phyloP scores from a whole-genome alignment of 1,140 invertebrate species.

The Drosophila orena region DNA sequence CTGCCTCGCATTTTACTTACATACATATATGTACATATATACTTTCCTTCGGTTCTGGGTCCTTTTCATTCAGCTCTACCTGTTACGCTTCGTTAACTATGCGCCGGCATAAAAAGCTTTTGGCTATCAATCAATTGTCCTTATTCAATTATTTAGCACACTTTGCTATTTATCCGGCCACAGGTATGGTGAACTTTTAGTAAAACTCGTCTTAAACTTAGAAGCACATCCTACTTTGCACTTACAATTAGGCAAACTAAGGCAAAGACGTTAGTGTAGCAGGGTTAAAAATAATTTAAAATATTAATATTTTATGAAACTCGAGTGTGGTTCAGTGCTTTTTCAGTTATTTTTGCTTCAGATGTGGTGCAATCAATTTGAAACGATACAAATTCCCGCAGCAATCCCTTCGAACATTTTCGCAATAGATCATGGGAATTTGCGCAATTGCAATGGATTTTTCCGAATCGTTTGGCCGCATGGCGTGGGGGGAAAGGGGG shows the following conservation, averaged over 20 bases:
- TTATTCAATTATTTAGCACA: slow-evolving; percentile 66
- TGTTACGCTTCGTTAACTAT: slow-evolving; percentile 80
- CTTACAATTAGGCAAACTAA: no score
- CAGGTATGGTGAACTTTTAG: slow-evolving; percentile 2
- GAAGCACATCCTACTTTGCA: not conserved
- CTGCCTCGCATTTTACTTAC: no score
- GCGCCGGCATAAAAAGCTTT: slow-evolving; percentile 73
- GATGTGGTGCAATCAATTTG: slow-evolving; percentile 9
- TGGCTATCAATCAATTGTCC: slow-evolving; percentile 77
- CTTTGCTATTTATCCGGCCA: slow-evolving; percentile 42
- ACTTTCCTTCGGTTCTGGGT: no score
- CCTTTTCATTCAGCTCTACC: slow-evolving; percentile 27
- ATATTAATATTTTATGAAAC: no score
- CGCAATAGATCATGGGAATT: slow-evolving; percentile 44
- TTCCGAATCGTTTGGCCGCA: not conserved
- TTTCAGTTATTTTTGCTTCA: slow-evolving; percentile 1
- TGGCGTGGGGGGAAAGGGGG: not conserved
- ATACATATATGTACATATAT: no score
- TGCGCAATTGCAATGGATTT: slow-evolving; percentile 30
- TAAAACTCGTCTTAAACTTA: not conserved
- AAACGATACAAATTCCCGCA: slow-evolving; percentile 19
- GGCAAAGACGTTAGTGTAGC: no score
- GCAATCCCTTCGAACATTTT: slow-evolving; percentile 29
- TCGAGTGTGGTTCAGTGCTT: not conserved
- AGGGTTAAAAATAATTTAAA: no score